Percentiles rank a stretch among this genome's conserved stretches.
phyloP scores from a whole-genome alignment of 2,113 vertebrate species.

The Aldabrachelys gigantea region DNA sequence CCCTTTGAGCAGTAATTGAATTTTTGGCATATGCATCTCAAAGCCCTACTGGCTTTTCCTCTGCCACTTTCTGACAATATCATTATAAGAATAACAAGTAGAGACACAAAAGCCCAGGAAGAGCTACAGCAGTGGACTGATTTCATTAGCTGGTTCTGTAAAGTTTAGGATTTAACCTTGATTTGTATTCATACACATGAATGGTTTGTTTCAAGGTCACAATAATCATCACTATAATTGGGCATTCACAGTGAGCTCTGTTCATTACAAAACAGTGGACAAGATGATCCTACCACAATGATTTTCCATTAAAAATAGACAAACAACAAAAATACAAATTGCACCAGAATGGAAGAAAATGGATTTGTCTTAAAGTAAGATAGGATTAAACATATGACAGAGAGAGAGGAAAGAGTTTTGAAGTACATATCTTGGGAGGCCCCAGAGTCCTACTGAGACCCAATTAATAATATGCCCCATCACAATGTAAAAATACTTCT shows the following conservation, averaged over 20 bases:
- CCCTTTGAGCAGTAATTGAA: background rate
- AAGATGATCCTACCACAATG: background rate
- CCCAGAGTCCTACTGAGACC: background rate
- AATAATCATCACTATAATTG: background rate
- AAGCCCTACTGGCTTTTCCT: background rate
- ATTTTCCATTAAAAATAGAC: background rate
- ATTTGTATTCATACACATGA: background rate
- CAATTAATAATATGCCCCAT: background rate
- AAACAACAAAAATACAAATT: background rate
- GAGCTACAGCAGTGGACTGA: background rate
- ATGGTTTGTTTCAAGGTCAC: background rate
- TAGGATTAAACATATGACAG: background rate
- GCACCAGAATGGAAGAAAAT: background rate
- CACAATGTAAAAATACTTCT: background rate
- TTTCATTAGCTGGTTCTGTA: background rate
- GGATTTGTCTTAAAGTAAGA: background rate
- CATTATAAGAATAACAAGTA: background rate
- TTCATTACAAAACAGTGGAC: background rate
- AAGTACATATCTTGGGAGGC: background rate
- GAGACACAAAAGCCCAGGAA: background rate
- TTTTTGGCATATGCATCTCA: slow-evolving; percentile 1
- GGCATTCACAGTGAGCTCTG: background rate
- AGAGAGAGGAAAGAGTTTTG: background rate
- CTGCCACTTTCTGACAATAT: background rate
- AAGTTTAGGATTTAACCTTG: background rate